phyloP scores from a whole-genome alignment of 2,797 vertebrate genomes.

The Linurgus olivaceus region DNA sequence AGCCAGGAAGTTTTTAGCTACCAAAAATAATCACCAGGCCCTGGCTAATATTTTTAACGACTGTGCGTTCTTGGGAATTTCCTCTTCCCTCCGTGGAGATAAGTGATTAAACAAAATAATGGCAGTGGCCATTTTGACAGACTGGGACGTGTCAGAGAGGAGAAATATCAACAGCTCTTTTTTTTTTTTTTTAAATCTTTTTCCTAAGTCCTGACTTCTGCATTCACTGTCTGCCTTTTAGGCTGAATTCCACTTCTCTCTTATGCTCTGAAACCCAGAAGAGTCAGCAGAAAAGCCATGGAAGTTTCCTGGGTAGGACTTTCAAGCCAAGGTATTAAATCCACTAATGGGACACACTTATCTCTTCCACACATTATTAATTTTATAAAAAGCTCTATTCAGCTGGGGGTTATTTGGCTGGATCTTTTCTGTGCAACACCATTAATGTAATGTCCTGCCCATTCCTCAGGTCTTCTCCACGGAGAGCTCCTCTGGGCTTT shows the following conservation, averaged over 20 bases:
- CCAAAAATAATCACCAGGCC: slow-evolving; percentile 56
- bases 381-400: background rate
- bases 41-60: slow-evolving; percentile 55
- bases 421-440: background rate
- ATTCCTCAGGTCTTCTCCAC: background rate
- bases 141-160: background rate
- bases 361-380: background rate
- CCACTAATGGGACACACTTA: background rate
- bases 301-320: slow-evolving; percentile 9
- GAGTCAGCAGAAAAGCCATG: slow-evolving; percentile 45
- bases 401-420: background rate
- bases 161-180: background rate
- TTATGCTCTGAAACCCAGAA: background rate
- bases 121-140: slow-evolving; percentile 14
- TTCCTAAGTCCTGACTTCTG: slow-evolving; percentile 48
- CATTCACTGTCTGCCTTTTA: slow-evolving; percentile 11
- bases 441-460: accelerated
- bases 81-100: slow-evolving; percentile 49
- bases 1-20: slow-evolving; percentile 52
- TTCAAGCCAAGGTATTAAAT: background rate
- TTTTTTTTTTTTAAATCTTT: background rate
- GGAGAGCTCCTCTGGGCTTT: background rate
- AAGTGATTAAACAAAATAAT: slow-evolving; percentile 42
- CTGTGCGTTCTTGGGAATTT: slow-evolving; percentile 48
- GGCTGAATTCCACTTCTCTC: slow-evolving; percentile 32